Conservation (phyloP, 2,797 vertebrate species). For the Propithecus deckenii region DNA sequence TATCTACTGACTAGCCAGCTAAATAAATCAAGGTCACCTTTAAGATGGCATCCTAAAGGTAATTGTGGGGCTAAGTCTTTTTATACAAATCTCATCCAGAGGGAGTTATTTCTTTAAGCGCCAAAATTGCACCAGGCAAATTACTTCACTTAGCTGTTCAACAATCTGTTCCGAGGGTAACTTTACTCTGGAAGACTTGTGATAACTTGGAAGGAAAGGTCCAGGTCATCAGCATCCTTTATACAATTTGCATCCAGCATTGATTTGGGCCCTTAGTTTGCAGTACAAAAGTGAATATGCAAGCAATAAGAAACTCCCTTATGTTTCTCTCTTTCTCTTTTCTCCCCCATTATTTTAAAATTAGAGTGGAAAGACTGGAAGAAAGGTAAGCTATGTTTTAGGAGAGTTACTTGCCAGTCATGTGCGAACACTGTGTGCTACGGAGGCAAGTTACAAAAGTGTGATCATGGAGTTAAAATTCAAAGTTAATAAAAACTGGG, state of each 20-base stretch:
- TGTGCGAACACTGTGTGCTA: not conserved
- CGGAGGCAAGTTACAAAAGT: not conserved
- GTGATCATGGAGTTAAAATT: not conserved
- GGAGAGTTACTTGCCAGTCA: not conserved
- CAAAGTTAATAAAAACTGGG: not conserved
- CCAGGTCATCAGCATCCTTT: not conserved
- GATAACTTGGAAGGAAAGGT: not conserved
- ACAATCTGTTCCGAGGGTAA: not conserved
- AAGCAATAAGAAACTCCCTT: not conserved
- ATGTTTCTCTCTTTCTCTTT: not conserved
- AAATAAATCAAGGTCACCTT: constrained; percentile 70
- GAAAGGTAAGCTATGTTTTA: not conserved
- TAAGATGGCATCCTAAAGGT: not conserved
- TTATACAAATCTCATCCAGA: not conserved
- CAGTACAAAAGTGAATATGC: not conserved
- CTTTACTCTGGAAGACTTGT: not conserved
- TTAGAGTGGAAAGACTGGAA: not conserved
- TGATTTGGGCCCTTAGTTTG: not conserved
- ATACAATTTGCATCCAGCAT: not conserved
- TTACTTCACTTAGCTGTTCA: not conserved
- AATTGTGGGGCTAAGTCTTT: not conserved
- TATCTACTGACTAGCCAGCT: constrained; percentile 56
- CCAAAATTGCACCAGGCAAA: not conserved
- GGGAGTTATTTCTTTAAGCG: not conserved
- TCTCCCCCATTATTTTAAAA: not conserved